phyloP scores from a whole-genome alignment of 2,113 vertebrate genomes.

The Dipodomys spectabilis region DNA sequence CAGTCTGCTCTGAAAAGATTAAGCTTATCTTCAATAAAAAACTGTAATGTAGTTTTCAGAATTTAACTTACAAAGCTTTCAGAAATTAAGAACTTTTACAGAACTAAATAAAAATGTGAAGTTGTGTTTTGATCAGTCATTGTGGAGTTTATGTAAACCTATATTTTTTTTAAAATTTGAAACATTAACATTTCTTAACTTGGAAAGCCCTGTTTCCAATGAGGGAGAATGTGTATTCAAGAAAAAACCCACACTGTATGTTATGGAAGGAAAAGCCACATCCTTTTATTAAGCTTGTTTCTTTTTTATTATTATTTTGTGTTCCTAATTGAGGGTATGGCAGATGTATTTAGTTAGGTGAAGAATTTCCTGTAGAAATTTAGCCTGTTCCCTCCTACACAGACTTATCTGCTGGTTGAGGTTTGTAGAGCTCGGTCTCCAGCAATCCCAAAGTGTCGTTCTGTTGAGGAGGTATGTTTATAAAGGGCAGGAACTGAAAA shows the following conservation, averaged over 20 bases:
- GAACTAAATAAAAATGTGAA: constrained; percentile 34
- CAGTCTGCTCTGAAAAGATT: constrained; percentile 2
- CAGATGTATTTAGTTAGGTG: constrained; percentile 80
- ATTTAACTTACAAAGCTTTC: not conserved
- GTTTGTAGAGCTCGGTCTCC: constrained; percentile 75
- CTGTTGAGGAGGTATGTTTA: constrained; percentile 66
- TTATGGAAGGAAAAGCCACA: constrained; percentile 85
- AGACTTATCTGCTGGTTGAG: not conserved
- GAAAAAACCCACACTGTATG: constrained; percentile 77
- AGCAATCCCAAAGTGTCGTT: constrained; percentile 69
- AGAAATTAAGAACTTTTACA: not conserved
- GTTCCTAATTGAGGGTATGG: constrained; percentile 79
- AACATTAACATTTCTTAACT: constrained; percentile 80
- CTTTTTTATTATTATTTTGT: constrained; percentile 78
- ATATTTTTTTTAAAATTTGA: constrained; percentile 3
- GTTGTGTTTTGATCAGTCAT: not conserved
- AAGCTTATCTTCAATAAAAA: constrained; percentile 1
- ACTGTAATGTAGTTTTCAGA: constrained; percentile 14
- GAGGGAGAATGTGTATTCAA: constrained; percentile 77
- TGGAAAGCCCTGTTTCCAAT: constrained; percentile 81
- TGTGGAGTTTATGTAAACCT: constrained; percentile 47
- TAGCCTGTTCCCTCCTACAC: constrained; percentile 69
- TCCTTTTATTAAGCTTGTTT: constrained; percentile 84
- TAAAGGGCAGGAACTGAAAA: constrained; percentile 64
- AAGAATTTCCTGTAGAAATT: constrained; percentile 83